Evolutionary conservation across 1,140 invertebrate genomes (phyloP), one percentile per base, ranked within the genome.

Genomic region (Stenopsyche tienmushanensis): DNA sequence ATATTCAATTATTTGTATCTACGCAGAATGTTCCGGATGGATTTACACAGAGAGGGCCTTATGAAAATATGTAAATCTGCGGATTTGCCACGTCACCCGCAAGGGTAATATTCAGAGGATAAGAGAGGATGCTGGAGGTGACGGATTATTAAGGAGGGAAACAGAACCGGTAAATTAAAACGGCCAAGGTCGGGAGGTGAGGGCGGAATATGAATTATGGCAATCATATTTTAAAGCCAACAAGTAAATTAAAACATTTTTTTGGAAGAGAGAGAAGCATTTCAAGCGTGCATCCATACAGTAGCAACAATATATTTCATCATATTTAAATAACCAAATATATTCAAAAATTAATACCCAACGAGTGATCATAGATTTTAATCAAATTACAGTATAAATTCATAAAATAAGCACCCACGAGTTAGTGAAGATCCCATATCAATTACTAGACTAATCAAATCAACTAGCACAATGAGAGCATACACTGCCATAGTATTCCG

Each of bases 111-210:
- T 57, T 42, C 34, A 9, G 26, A 20, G 47, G 15, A 2, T 29
- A 7, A 57, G 29, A 42, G 54, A 21, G n/a, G 24, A 42, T 39
- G 39, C 39, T 20, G 42, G 29, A 57, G 54, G 54, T 57, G 54
- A 57, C 54, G 39, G 54, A 57, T 57, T 57, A 57, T 57, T 42
- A 57, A 42, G 34, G 54, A 57, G 29, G 29, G 54, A 57, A 55
- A 57, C 54, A 57, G 26, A 42, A 42, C 18, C 54, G 17, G 34
- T 41, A 57, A 57, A 57, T 57, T 57, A 57, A 57, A 57, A 57
- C 54, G 54, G 39, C 54, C 54, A 42, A 41, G 54, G 26, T 57
- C 54, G 54, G 25, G 24, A 50, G 17, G 18, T 18, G 47, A 50
- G 2, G 18, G 21, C 1, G 21, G 21, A 57, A 57, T 39, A 57